Conservation (phyloP, 2,888 invertebrate genomes). For the Brassicogethes aeneus region DNA sequence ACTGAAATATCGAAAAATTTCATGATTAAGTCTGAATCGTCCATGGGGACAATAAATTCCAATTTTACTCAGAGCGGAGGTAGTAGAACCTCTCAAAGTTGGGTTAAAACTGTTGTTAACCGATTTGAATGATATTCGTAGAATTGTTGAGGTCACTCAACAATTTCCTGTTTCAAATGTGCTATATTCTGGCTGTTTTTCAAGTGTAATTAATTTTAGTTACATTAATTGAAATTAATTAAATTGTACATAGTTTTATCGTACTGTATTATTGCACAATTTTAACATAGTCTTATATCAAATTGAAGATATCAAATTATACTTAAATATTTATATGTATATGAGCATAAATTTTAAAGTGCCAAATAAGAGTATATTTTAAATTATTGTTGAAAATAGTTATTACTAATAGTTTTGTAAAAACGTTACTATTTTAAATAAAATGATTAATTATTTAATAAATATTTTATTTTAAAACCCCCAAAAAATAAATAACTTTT, state of each 20-base stretch:
- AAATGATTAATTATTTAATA: neutral
- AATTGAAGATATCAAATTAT: slow-evolving; percentile 5
- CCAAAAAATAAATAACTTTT: neutral
- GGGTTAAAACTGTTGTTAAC: slow-evolving; percentile 68
- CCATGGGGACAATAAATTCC: slow-evolving; percentile 10
- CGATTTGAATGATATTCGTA: slow-evolving; percentile 52
- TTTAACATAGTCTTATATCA: slow-evolving; percentile 7
- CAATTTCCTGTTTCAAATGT: slow-evolving; percentile 15
- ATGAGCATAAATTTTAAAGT: slow-evolving; percentile 12
- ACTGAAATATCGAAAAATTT: neutral
- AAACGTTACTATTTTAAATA: slow-evolving; percentile 13
- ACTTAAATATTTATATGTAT: slow-evolving; percentile 7
- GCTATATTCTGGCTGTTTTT: slow-evolving; percentile 27
- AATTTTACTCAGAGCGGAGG: slow-evolving; percentile 7
- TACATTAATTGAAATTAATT: slow-evolving; percentile 13
- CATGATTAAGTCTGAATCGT: slow-evolving; percentile 1
- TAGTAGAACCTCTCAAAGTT: slow-evolving; percentile 42
- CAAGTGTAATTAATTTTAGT: slow-evolving; percentile 12
- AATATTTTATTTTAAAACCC: neutral
- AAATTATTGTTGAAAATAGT: slow-evolving; percentile 26
- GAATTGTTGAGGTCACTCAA: slow-evolving; percentile 1
- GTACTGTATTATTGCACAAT: slow-evolving; percentile 13
- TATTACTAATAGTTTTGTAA: slow-evolving; percentile 24
- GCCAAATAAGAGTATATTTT: slow-evolving; percentile 21
- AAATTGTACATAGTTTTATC: slow-evolving; percentile 6